These are phyloP conservation scores for Leptopilina boulardi DNA, from an alignment of 1,140 invertebrate species.

Conservation along the genomic window DNA sequence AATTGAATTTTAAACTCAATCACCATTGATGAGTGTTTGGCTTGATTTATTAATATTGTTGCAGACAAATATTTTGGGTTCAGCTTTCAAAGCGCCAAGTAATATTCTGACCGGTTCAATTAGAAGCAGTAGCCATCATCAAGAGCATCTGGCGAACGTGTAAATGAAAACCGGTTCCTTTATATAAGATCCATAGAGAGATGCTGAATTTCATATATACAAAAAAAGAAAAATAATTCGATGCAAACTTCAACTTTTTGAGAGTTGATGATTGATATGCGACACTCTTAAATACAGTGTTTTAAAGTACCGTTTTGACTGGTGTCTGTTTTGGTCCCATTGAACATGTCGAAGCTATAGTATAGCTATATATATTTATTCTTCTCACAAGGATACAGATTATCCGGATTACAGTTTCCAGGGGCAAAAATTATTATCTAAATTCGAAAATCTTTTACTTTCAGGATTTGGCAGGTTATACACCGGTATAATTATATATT, in stretches of 20 bases:
- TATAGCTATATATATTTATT: too few relatives aligned
- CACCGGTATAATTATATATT: slow-evolving; percentile 13
- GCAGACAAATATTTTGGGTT: slow-evolving; percentile 66
- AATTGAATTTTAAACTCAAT: background rate
- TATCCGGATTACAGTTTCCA: slow-evolving; percentile 7
- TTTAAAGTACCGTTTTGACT: background rate
- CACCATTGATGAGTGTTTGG: background rate
- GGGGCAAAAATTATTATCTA: background rate
- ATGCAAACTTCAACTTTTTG: slow-evolving; percentile 44
- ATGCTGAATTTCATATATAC: slow-evolving; percentile 51
- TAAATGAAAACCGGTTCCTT: slow-evolving; percentile 61
- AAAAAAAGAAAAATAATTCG: slow-evolving; percentile 57
- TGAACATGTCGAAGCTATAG: background rate
- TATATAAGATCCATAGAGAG: slow-evolving; percentile 40
- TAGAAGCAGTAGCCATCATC: slow-evolving; percentile 49
- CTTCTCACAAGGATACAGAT: slow-evolving; percentile 4
- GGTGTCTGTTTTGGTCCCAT: slow-evolving; percentile 14
- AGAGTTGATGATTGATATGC: slow-evolving; percentile 48
- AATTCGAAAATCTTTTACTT: slow-evolving; percentile 1
- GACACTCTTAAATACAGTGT: background rate
- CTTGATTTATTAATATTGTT: slow-evolving; percentile 59
- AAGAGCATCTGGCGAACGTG: slow-evolving; percentile 41
- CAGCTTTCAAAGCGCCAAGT: slow-evolving; percentile 51
- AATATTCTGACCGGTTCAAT: slow-evolving; percentile 65
- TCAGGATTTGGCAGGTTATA: background rate